A percentile compares a stretch with the other conserved stretches of the same genome.
Conservation (phyloP, 2,888 invertebrate species). For the Diaperis boleti region DNA sequence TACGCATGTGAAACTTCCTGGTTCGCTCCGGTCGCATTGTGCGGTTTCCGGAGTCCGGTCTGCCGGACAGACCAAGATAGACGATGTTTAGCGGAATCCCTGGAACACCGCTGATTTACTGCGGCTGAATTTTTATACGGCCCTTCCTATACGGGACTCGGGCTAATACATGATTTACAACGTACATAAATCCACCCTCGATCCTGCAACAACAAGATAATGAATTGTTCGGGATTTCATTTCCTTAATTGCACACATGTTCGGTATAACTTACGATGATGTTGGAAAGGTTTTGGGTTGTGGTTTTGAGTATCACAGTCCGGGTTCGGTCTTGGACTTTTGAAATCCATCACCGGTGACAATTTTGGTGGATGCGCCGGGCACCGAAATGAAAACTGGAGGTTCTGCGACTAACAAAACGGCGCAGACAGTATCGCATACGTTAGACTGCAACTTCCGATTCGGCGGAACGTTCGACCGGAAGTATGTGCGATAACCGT, state of each 20-base stretch:
- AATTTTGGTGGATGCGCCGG: conserved; percentile 6
- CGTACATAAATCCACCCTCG: conserved; percentile 33
- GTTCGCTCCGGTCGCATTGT: conserved; percentile 56
- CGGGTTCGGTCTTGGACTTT: too few species aligned
- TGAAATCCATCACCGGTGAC: too few species aligned
- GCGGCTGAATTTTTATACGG: conserved; percentile 36
- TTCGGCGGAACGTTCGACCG: conserved; percentile 60
- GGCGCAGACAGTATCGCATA: conserved; percentile 40
- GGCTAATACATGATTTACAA: conserved; percentile 39
- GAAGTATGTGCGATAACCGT: conserved; percentile 61
- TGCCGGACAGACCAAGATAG: conserved; percentile 40
- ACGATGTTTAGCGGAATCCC: conserved; percentile 39
- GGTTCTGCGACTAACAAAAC: conserved; percentile 17
- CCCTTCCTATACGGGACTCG: conserved; percentile 37
- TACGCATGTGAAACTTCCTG: conserved; percentile 58
- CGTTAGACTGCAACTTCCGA: conserved; percentile 54
- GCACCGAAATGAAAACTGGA: too few species aligned
- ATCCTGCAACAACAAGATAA: conserved; percentile 35
- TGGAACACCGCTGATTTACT: conserved; percentile 37
- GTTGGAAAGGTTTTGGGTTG: not conserved
- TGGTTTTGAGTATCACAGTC: too few species aligned
- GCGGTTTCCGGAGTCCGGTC: conserved; percentile 55
- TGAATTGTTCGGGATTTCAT: conserved; percentile 37
- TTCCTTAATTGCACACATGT: conserved; percentile 38
- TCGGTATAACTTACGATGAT: conserved; percentile 24